phyloP scores from a whole-genome alignment of 2,113 vertebrate species.

The Misgurnus mizolepis region DNA sequence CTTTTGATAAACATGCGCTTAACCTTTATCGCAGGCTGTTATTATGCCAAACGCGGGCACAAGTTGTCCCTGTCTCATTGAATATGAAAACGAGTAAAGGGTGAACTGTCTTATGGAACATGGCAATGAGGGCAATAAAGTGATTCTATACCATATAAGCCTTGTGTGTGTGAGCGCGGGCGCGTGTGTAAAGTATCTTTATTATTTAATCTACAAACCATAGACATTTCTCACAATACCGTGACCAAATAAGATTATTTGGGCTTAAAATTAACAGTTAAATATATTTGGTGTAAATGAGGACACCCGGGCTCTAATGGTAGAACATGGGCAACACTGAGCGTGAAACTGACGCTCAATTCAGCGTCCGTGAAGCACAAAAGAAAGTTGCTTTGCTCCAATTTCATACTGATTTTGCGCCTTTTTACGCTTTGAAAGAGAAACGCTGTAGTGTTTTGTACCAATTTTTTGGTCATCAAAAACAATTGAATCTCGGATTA shows the following conservation, averaged over 20 bases:
- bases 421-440: constrained; percentile 52
- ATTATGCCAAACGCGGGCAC: constrained; percentile 53
- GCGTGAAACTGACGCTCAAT: constrained; percentile 73
- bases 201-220: not conserved
- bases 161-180: not conserved
- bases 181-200: not conserved
- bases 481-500: constrained; percentile 48
- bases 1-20: constrained; percentile 72
- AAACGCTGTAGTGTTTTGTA: constrained; percentile 40
- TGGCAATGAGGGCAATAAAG: constrained; percentile 29
- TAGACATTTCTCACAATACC: not conserved
- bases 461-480: constrained; percentile 55
- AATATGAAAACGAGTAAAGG: constrained; percentile 5
- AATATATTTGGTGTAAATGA: constrained; percentile 50
- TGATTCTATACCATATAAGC: not conserved
- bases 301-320: constrained; percentile 52
- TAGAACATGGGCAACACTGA: constrained; percentile 59
- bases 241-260: not conserved
- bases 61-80: constrained; percentile 61
- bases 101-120: not conserved
- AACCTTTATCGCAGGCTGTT: constrained; percentile 57
- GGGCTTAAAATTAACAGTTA: not conserved
- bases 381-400: constrained; percentile 56
- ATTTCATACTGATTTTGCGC: constrained; percentile 76
- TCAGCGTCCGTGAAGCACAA: constrained; percentile 65